Percentiles rank a stretch among this genome's conserved stretches.
Conservation (phyloP, 2,113 vertebrate genomes). For the Acanthisitta chloris region DNA sequence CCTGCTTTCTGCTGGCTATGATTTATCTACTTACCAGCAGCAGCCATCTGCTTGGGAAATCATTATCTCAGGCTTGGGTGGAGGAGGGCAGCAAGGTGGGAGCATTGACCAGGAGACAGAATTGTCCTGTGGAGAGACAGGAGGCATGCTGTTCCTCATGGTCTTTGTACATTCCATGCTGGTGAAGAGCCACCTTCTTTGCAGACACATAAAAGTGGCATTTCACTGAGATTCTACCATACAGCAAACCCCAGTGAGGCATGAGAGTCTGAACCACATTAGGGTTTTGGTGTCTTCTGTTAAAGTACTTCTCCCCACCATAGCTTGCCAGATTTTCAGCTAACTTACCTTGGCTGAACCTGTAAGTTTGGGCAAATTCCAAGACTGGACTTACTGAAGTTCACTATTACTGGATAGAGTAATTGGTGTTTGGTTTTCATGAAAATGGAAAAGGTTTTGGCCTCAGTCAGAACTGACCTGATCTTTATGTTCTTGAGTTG, state of each 20-base stretch:
- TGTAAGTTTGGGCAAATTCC: background rate
- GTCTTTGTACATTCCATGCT: background rate
- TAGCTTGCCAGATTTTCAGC: background rate
- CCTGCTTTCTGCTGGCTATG: conserved; percentile 13
- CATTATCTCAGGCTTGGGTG: background rate
- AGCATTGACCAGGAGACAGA: background rate
- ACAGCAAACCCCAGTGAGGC: background rate
- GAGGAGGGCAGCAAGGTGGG: background rate
- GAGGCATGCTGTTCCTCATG: background rate
- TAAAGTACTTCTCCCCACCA: background rate
- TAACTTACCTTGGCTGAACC: background rate
- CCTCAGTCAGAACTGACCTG: background rate
- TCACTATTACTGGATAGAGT: background rate
- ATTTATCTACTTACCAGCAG: conserved; percentile 32
- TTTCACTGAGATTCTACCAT: background rate
- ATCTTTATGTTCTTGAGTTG: background rate
- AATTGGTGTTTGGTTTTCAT: background rate
- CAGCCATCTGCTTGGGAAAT: conserved; percentile 40
- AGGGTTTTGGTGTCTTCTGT: background rate
- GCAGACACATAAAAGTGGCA: background rate
- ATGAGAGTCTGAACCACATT: background rate
- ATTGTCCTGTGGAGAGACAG: background rate
- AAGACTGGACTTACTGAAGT: background rate
- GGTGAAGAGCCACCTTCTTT: background rate
- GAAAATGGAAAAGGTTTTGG: background rate